Evolutionary conservation across 2,113 vertebrate genomes (phyloP).

Genomic region (Caranx ignobilis): DNA sequence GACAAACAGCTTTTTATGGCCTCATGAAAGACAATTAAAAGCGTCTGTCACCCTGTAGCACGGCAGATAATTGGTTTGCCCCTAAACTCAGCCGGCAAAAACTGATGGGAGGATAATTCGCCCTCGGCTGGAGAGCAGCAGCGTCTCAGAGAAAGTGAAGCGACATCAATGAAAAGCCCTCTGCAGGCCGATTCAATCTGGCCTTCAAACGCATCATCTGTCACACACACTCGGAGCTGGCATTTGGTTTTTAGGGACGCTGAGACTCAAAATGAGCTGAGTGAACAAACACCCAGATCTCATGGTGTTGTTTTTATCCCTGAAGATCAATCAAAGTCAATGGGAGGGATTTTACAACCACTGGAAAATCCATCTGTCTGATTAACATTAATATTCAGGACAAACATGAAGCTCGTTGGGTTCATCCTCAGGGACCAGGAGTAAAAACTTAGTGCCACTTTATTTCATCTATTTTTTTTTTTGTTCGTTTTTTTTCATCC

Average conservation of each 20-base stretch:
- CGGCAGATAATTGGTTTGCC: constrained; percentile 63
- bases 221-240: neutral
- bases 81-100: constrained; percentile 38
- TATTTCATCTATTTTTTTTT: no score
- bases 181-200: neutral
- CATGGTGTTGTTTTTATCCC: neutral
- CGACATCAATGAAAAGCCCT: neutral
- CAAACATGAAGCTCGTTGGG: no score
- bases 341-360: no score
- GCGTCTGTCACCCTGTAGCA: constrained; percentile 49
- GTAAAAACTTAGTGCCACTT: no score
- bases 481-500: no score
- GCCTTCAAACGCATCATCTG: constrained; percentile 8
- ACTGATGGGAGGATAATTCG: constrained; percentile 25
- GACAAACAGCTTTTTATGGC: constrained; percentile 59
- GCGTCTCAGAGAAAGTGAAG: neutral
- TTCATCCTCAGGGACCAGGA: no score
- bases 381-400: no score
- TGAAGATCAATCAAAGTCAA: neutral
- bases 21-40: constrained; percentile 66
- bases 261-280: neutral
- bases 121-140: constrained; percentile 25
- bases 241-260: neutral
- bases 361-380: neutral
- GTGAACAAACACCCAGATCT: neutral